Conservation (phyloP, 2,113 vertebrate species). For the Zosterops japonicus region DNA sequence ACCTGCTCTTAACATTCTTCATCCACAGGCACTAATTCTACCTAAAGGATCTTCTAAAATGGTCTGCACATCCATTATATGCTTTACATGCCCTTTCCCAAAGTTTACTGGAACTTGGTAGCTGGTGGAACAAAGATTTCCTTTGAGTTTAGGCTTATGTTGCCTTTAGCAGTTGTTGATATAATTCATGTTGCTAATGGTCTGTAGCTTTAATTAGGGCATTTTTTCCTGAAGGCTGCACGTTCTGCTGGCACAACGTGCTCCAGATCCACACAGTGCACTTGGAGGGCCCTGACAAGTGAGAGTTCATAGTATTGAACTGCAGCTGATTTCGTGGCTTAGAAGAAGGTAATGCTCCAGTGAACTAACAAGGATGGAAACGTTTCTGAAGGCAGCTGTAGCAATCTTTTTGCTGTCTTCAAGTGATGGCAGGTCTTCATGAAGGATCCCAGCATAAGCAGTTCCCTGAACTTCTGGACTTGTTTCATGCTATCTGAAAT, state of each 20-base stretch:
- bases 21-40: background rate
- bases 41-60: background rate
- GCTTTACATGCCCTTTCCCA: background rate
- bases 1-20: background rate
- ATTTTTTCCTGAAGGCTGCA: background rate
- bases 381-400: background rate
- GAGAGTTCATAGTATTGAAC: background rate
- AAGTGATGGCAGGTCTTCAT: background rate
- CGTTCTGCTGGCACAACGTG: background rate
- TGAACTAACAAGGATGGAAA: background rate
- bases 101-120: background rate
- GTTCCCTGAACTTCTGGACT: background rate
- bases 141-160: background rate
- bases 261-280: background rate
- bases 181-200: background rate
- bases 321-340: background rate
- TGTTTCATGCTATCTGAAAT: background rate
- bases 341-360: background rate
- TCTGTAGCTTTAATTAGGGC: background rate
- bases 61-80: rapidly evolving
- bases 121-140: background rate
- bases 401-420: background rate
- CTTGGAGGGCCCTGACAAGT: background rate
- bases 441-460: background rate
- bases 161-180: background rate